phyloP scores from a whole-genome alignment of 1,140 invertebrate genomes.

The Drosophila littoralis region DNA sequence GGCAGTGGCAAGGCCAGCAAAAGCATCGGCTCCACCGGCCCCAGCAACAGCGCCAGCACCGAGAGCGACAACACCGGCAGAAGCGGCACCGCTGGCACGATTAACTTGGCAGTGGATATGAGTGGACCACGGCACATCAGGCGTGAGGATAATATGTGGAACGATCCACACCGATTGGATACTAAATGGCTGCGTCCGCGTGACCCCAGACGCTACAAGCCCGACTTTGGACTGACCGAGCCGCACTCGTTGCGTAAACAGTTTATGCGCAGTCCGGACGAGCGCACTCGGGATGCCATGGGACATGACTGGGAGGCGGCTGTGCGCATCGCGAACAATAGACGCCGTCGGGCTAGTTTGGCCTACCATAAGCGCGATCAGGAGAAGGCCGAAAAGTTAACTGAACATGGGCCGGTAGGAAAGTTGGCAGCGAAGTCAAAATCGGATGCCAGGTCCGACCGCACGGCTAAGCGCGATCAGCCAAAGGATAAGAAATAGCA shows the following conservation, averaged over 20 bases:
- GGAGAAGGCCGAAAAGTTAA: not conserved
- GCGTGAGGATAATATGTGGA: slow-evolving; percentile 69
- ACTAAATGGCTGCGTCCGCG: slow-evolving; percentile 54
- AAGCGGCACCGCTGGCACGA: too few relatives aligned
- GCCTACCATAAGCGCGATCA: not conserved
- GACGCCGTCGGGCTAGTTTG: not conserved
- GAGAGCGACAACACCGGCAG: not conserved
- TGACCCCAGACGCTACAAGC: slow-evolving; percentile 40
- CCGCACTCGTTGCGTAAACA: slow-evolving; percentile 34
- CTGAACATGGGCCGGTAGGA: not conserved
- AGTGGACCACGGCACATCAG: slow-evolving; percentile 13
- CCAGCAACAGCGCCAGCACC: not conserved
- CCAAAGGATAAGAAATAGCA: too few relatives aligned
- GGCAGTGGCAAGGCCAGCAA: not conserved
- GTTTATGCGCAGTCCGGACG: slow-evolving; percentile 70
- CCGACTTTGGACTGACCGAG: slow-evolving; percentile 57
- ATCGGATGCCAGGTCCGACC: too few relatives aligned
- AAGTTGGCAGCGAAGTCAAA: not conserved
- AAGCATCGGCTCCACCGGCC: not conserved
- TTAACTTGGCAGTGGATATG: not conserved
- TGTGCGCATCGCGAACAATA: slow-evolving; percentile 4
- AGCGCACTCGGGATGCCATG: slow-evolving; percentile 48
- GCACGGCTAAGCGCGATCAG: too few relatives aligned
- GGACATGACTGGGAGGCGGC: slow-evolving; percentile 52
- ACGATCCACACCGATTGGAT: slow-evolving; percentile 13